These are phyloP conservation scores for Plectrocnemia conspersa DNA, from an alignment of 1,140 invertebrate species.

Conservation along the genomic window DNA sequence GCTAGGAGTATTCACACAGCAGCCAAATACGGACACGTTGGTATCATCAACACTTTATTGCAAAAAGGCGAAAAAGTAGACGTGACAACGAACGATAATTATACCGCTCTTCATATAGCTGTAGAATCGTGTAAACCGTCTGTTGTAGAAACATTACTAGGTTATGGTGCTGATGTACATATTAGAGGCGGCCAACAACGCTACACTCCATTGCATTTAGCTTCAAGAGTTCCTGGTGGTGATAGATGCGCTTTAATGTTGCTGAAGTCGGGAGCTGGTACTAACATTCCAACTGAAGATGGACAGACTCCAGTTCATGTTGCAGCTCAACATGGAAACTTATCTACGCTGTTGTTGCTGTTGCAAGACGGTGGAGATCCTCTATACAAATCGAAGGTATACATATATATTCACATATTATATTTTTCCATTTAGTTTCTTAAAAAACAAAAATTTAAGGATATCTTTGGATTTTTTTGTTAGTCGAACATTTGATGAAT, in stretches of 20 bases:
- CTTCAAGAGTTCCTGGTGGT: constrained; percentile 85
- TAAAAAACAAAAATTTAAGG: too few relatives aligned
- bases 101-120: constrained; percentile 98
- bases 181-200: constrained; percentile 81
- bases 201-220: constrained; percentile 94
- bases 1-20: constrained; percentile 90
- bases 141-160: constrained; percentile 93
- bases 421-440: too few relatives aligned
- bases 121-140: constrained; percentile 92
- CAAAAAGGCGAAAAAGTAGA: constrained; percentile 96
- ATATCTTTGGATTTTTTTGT: too few relatives aligned
- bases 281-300: constrained; percentile 88
- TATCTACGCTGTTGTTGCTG: constrained; percentile 77
- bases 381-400: constrained; percentile 82
- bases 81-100: constrained; percentile 92
- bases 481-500: too few relatives aligned
- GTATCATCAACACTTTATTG: constrained; percentile 93
- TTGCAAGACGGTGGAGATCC: constrained; percentile 90
- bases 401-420: too few relatives aligned
- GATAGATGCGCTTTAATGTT: constrained; percentile 96
- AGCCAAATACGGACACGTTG: constrained; percentile 88
- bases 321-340: constrained; percentile 81
- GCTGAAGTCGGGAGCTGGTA: constrained; percentile 93
- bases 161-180: constrained; percentile 95
- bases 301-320: constrained; percentile 92